Percentiles rank a stretch among this genome's conserved stretches.
phyloP scores from a whole-genome alignment of 1,140 invertebrate genomes.

The Triops cancriformis region DNA sequence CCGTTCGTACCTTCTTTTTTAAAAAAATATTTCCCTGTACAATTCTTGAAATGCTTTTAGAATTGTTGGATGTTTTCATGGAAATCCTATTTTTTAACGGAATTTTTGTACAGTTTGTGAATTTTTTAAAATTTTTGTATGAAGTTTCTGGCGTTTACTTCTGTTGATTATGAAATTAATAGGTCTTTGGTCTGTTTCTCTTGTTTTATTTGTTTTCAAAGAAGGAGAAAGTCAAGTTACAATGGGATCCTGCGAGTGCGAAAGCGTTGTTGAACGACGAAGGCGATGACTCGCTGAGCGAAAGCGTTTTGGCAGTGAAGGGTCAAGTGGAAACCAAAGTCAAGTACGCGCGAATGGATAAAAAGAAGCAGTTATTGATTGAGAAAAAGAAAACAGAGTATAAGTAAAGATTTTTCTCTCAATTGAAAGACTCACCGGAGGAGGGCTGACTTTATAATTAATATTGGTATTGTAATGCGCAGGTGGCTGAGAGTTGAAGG shows the following conservation, averaged over 20 bases:
- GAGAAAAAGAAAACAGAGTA: constrained; percentile 31
- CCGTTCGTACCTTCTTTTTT: too few relatives aligned
- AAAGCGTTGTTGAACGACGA: constrained; percentile 25
- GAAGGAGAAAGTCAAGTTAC: constrained; percentile 20
- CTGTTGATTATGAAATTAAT: too few relatives aligned
- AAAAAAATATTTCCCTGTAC: too few relatives aligned
- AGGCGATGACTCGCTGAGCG: constrained; percentile 24
- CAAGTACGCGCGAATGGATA: constrained; percentile 36
- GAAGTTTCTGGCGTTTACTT: neutral
- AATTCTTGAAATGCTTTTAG: too few relatives aligned
- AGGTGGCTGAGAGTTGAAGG: constrained; percentile 58
- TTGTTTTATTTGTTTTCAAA: constrained; percentile 19
- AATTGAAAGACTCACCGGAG: neutral
- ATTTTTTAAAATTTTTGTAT: neutral
- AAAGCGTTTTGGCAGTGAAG: constrained; percentile 21
- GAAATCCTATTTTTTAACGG: too few relatives aligned
- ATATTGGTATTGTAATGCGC: constrained; percentile 28
- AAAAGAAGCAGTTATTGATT: constrained; percentile 41
- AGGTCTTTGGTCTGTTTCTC: too few relatives aligned
- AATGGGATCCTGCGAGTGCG: neutral
- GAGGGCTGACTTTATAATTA: neutral
- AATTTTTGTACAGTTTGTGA: too few relatives aligned
- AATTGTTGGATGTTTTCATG: too few relatives aligned
- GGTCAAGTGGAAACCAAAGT: constrained; percentile 28
- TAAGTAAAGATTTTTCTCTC: constrained; percentile 37